phyloP scores from a whole-genome alignment of 2,888 invertebrate species.

The Agonopterix alstromeriana region DNA sequence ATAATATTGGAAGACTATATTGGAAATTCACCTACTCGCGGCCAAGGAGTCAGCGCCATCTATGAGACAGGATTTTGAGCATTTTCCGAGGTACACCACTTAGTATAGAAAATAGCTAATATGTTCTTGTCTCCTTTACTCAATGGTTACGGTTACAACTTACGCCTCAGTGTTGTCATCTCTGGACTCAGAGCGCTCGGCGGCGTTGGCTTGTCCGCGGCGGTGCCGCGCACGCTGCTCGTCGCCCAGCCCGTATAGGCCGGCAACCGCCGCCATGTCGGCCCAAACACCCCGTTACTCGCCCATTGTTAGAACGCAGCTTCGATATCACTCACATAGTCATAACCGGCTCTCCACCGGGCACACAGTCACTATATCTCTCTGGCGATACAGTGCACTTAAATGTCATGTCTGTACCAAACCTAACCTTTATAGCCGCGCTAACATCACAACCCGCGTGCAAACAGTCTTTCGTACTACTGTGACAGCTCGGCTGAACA shows the following conservation, averaged over 20 bases:
- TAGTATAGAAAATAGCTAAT: no score
- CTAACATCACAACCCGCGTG: conserved; percentile 11
- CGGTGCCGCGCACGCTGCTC: conserved; percentile 78
- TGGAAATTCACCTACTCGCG: no score
- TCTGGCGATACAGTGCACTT: conserved; percentile 3
- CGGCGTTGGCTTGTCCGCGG: conserved; percentile 51
- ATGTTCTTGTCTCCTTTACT: no score
- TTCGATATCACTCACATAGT: conserved; percentile 22
- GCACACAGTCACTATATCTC: conserved; percentile 21
- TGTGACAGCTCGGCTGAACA: conserved; percentile 10
- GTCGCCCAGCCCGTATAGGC: conserved; percentile 87
- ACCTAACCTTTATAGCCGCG: conserved; percentile 3
- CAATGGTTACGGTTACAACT: no score
- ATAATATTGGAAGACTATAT: no score
- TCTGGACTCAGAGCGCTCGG: conserved; percentile 80
- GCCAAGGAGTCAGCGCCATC: no score
- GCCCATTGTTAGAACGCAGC: conserved; percentile 23
- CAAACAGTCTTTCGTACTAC: conserved; percentile 9
- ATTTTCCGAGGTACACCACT: no score
- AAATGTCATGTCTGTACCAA: conserved; percentile 5
- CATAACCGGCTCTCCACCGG: conserved; percentile 13
- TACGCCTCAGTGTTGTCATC: conserved; percentile 78
- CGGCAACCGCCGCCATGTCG: conserved; percentile 86
- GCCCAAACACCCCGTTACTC: conserved; percentile 25
- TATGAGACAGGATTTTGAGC: no score